Evolutionary conservation across 2,888 invertebrate species (phyloP), one percentile per base, ranked within the genome.

Genomic region (Plagiodera versicolora): DNA sequence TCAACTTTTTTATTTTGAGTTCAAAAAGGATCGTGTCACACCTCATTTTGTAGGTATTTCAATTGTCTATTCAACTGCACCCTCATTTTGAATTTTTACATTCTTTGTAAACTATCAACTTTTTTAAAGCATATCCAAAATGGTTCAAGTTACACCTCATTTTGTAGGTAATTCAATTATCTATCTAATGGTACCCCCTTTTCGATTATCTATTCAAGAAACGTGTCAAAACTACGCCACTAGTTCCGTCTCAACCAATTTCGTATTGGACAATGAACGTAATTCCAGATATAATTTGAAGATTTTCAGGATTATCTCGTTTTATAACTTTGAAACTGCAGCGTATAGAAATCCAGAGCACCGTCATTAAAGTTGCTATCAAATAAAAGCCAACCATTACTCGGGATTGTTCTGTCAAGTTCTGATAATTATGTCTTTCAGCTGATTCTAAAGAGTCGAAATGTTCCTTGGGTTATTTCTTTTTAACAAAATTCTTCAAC

Each of bases 401-500:
- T 39, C 14, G n/a, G 14, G 14, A 39, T 39, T 39, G 39, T 39
- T n/a, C 10, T 10, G 14, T 32, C 32, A 6, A 11, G 39, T 39
- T n/a, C 8, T 10, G 32, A 32, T 32, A 11, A 39, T 39, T 39
- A 14, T 6, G 39, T 14, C n/a, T 39, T 39, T 39, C 6, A n/a
- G 1, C 14, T 20, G 10, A 5, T 18, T n/a, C 17, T 18, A 46
- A 45, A 54, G 14, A 28, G 17, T 46, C n/a, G 17, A n/a, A 0
- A n/a, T 16, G 65, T 65, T 72, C 71, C 16, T 79, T 92, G 94
- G 94, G n/a, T n/a, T n/a, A n/a, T n/a, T n/a, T n/a, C n/a, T n/a
- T n/a, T n/a, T n/a, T n/a, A n/a, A n/a, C n/a, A n/a, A n/a, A n/a
- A n/a, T n/a, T n/a, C n/a, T n/a, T n/a, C n/a, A n/a, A n/a, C n/a